A percentile compares a stretch with the other conserved stretches of the same genome.
Evolutionary conservation across 2,797 vertebrate genomes (phyloP).

Genomic region (Falco rusticolus): DNA sequence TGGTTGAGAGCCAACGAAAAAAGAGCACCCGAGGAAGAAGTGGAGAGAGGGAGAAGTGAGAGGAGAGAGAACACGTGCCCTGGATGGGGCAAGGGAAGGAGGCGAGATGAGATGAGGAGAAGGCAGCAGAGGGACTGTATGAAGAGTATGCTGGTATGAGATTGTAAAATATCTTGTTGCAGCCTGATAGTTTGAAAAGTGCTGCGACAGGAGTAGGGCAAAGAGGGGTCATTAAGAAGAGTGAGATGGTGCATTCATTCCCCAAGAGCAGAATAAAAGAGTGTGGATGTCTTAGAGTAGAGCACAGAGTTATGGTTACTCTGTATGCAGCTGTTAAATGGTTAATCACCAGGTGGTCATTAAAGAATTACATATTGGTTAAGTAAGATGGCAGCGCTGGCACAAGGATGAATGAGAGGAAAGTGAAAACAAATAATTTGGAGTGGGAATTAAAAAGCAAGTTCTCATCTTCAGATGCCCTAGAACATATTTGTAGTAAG

Average conservation of each 20-base stretch:
- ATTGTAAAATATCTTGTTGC: too few relatives aligned
- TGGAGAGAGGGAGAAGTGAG: too few relatives aligned
- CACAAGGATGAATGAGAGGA: not conserved
- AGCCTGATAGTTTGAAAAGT: too few relatives aligned
- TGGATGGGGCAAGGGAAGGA: too few relatives aligned
- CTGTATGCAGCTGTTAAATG: not conserved
- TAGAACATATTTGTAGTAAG: not conserved
- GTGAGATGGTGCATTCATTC: not conserved
- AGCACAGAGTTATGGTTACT: accelerated
- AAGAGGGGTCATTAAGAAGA: not conserved
- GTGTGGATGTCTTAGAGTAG: not conserved
- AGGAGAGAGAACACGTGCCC: too few relatives aligned
- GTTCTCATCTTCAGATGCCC: not conserved
- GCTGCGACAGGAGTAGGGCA: not conserved
- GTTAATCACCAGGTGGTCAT: constrained; percentile 9
- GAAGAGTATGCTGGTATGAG: too few relatives aligned
- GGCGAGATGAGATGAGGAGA: too few relatives aligned
- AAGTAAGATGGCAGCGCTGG: not conserved
- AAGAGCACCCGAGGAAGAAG: too few relatives aligned
- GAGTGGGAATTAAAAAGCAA: not conserved
- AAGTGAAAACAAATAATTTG: not conserved
- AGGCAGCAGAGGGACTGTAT: too few relatives aligned
- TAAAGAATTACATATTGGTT: constrained; percentile 3
- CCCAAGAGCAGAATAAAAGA: not conserved
- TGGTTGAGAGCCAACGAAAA: too few relatives aligned